Base-by-base conservation (phyloP, 1,140 invertebrate species). In the Philopotamus ludificatus region DNA sequence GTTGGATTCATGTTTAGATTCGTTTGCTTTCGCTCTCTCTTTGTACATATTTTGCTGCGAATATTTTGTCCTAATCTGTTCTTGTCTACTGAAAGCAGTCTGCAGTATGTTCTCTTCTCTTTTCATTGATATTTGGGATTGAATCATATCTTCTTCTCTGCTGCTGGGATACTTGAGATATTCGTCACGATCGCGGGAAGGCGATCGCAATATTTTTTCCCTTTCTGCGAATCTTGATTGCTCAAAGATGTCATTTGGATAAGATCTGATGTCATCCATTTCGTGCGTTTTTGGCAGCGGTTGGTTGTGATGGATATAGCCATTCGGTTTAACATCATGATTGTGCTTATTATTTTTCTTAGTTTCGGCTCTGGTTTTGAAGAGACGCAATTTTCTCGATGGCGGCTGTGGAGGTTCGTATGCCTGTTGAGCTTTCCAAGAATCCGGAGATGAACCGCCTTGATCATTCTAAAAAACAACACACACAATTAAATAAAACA, bases 301-400 rank as follows among this genome's bases (percentile, higher is more conserved):
- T 65, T 67, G 16, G 72, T 71, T 41, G 71, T 73, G 68, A 73
- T 74, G 63, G 66, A 72, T 49, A 34, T 42, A 66, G 28, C 64
- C 66, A 42, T 70, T 67, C 3, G 26, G 18, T 50, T 65, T 67
- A 16, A 62, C 39, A 10, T 70, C 68, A 20, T 70, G 68, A 28
- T 64, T 63, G 28, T 70, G 64, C 53, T 66, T 66, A 9, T 15
- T 25, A 58, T 15, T 75, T 71, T 83, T 85, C 74, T 85, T 86
- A 15, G 85, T 85, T 76, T 89, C 87, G 12, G 85, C 86, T 74
- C 86, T 83, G n/a, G 87, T 89, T 76, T 89, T 89, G 73, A 89
- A 89, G 23, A 89, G 76, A 12, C 87, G 80, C 12, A 85, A 79
- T 72, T 82, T 82, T 65, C 83, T 78, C 21, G 84, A 82, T 1